These are phyloP conservation scores for Ellobius talpinus DNA, from an alignment of 2,113 vertebrate genomes.

Conservation along the genomic window DNA sequence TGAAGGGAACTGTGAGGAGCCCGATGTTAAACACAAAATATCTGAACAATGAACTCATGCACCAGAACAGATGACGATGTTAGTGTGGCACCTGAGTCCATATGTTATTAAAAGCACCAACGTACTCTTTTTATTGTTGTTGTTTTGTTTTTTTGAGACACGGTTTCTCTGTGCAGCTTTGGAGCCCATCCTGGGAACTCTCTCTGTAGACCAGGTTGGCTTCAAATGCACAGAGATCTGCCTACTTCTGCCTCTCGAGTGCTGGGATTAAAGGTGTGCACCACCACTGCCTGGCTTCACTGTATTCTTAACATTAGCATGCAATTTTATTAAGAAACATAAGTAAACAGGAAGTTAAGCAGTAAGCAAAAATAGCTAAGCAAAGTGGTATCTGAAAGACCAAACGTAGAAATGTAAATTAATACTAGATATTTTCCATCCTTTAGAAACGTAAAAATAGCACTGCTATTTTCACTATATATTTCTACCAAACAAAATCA, in stretches of 20 bases:
- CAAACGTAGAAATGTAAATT: conserved; percentile 21
- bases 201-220: not conserved
- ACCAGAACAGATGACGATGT: not conserved
- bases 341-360: not conserved
- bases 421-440: not conserved
- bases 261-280: not conserved
- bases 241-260: not conserved
- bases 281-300: not conserved
- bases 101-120: not conserved
- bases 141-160: not conserved
- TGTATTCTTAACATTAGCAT: not conserved
- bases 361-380: not conserved
- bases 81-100: too few species aligned
- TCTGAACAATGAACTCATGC: not conserved
- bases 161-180: not conserved
- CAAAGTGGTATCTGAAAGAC: not conserved
- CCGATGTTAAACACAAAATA: not conserved
- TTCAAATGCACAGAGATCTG: not conserved
- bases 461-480: not conserved
- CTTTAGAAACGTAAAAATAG: not conserved
- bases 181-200: not conserved
- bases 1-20: not conserved
- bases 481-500: not conserved
- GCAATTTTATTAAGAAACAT: not conserved
- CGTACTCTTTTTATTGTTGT: not conserved